These are phyloP conservation scores for Sitophilus oryzae DNA, from an alignment of 1,140 invertebrate species.

Conservation along the genomic window DNA sequence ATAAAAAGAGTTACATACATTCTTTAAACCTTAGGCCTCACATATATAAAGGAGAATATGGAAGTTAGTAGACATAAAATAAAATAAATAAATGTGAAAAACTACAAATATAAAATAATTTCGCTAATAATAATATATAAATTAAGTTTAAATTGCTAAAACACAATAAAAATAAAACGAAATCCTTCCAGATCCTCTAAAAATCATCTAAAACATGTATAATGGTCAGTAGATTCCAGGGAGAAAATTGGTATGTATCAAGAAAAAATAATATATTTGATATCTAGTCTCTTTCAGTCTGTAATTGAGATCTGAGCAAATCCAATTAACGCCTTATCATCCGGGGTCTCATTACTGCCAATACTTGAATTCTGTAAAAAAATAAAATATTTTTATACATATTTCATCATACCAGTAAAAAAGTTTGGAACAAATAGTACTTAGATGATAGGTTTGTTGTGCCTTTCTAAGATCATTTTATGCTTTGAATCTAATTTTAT, in stretches of 20 bases:
- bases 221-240: slow-evolving; percentile 31
- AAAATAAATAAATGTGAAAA: neutral
- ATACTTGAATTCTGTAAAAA: slow-evolving; percentile 73
- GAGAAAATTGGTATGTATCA: slow-evolving; percentile 23
- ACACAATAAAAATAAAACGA: slow-evolving; percentile 5
- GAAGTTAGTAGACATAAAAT: neutral
- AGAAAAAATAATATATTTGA: slow-evolving; percentile 12
- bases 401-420: too few relatives aligned
- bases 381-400: slow-evolving; percentile 6
- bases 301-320: slow-evolving; percentile 94
- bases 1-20: neutral
- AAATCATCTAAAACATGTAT: slow-evolving; percentile 24
- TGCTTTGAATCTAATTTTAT: too few relatives aligned
- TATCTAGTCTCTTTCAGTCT: slow-evolving; percentile 52
- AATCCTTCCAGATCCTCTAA: slow-evolving; percentile 16
- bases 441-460: too few relatives aligned
- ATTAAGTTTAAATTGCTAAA: slow-evolving; percentile 7
- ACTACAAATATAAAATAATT: slow-evolving; percentile 1
- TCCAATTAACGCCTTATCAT: slow-evolving; percentile 91
- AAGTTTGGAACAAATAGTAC: too few relatives aligned
- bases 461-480: too few relatives aligned
- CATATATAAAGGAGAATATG: neutral
- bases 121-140: neutral
- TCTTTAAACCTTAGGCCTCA: too few relatives aligned
- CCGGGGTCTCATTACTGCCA: slow-evolving; percentile 75